Conservation (phyloP, 35 echinoderm and acorn worm species). For the Stichopus chloronotus region DNA sequence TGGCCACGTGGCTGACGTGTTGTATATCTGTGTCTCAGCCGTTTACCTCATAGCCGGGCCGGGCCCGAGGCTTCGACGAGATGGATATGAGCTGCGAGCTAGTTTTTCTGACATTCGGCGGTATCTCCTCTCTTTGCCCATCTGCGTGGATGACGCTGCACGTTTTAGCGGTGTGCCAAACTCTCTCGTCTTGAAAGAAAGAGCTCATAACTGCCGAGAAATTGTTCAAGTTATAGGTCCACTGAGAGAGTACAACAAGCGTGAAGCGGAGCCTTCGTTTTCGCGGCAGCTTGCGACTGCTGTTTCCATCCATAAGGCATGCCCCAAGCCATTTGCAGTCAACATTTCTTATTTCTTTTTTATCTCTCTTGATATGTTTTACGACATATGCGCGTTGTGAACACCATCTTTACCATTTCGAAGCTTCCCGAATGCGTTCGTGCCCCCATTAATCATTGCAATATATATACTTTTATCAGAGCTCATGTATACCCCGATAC, state of each 20-base stretch:
- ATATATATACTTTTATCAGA: neutral
- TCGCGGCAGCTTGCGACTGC: constrained; percentile 32
- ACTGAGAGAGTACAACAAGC: constrained; percentile 24
- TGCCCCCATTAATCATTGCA: constrained; percentile 39
- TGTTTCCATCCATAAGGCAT: constrained; percentile 33
- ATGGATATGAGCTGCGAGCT: constrained; percentile 2
- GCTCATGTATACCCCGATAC: neutral
- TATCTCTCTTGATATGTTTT: constrained; percentile 24
- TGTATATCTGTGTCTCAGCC: constrained; percentile 31
- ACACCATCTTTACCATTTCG: constrained; percentile 16
- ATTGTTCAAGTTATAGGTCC: constrained; percentile 45
- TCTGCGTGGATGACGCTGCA: constrained; percentile 55
- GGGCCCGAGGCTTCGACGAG: constrained; percentile 52
- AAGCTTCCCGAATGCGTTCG: constrained; percentile 13
- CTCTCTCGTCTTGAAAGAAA: constrained; percentile 33
- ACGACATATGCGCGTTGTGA: constrained; percentile 37
- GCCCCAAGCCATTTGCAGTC: constrained; percentile 44
- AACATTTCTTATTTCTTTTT: constrained; percentile 16
- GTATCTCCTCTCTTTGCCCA: constrained; percentile 12
- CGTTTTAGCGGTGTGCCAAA: constrained; percentile 62
- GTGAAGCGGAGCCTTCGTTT: constrained; percentile 43
- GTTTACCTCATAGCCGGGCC: constrained; percentile 19
- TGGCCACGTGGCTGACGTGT: constrained; percentile 48
- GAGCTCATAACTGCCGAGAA: constrained; percentile 38
- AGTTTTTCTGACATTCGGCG: constrained; percentile 13